Conservation (phyloP, 1,140 invertebrate genomes). For the Pseudomyrmex sp. region DNA sequence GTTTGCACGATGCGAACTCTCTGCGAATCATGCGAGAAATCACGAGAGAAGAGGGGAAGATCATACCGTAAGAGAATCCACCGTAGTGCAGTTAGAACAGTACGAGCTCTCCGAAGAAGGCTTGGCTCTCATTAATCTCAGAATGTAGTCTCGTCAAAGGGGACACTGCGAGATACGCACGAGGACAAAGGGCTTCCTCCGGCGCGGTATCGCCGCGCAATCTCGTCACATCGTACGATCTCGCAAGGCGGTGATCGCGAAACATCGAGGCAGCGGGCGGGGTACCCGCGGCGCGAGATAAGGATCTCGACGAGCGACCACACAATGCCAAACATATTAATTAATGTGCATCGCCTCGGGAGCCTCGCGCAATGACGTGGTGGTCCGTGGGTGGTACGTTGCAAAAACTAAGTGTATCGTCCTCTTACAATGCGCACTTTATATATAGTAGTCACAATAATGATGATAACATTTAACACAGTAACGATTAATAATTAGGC, state of each 20-base stretch:
- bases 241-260: conserved; percentile 60
- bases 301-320: conserved; percentile 66
- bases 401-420: background rate
- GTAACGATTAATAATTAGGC: background rate
- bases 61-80: conserved; percentile 27
- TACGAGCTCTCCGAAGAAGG: conserved; percentile 1
- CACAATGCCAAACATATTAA: conserved; percentile 76
- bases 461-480: conserved; percentile 2
- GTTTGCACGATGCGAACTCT: conserved; percentile 19
- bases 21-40: conserved; percentile 19
- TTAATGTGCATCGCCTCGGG: conserved; percentile 69
- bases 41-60: background rate
- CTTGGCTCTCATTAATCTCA: conserved; percentile 54
- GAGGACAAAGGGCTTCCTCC: conserved; percentile 56
- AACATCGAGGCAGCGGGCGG: conserved; percentile 62
- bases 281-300: conserved; percentile 68
- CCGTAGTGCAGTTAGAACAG: conserved; percentile 22
- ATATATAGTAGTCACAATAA: background rate
- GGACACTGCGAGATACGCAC: conserved; percentile 24
- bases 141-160: conserved; percentile 45
- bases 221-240: conserved; percentile 70
- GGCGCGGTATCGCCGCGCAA: conserved; percentile 63
- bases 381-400: conserved; percentile 28
- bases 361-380: conserved; percentile 31
- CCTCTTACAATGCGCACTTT: background rate